Conservation (phyloP, 2,888 invertebrate species). For the Mantis religiosa region DNA sequence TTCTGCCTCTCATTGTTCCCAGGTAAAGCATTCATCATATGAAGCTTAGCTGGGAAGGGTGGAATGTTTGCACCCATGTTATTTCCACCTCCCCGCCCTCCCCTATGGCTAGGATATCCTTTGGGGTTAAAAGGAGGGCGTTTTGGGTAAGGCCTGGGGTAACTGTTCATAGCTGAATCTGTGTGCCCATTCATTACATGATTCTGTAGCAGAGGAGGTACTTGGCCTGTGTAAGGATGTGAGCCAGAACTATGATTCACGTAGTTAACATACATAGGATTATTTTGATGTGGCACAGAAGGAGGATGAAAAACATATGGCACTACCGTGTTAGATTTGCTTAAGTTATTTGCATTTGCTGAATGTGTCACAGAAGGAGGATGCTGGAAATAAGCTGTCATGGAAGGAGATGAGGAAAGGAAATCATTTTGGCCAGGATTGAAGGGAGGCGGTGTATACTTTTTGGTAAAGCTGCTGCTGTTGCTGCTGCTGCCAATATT, state of each 20-base stretch:
- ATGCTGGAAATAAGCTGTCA: not conserved
- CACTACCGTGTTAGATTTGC: not conserved
- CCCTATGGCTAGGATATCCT: not conserved
- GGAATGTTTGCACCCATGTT: slow-evolving; percentile 1
- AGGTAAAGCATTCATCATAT: not conserved
- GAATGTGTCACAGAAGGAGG: not conserved
- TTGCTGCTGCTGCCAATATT: not conserved
- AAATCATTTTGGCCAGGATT: not conserved
- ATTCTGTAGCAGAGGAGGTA: not conserved
- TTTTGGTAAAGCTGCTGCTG: not conserved
- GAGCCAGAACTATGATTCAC: not conserved
- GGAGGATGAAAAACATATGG: not conserved
- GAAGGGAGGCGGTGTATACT: not conserved
- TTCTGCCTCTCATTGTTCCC: not conserved
- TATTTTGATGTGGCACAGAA: not conserved
- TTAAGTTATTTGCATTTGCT: not conserved
- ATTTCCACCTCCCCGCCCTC: not conserved
- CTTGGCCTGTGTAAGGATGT: not conserved
- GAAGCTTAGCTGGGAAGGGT: slow-evolving; percentile 7
- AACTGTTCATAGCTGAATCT: not conserved
- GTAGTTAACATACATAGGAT: not conserved
- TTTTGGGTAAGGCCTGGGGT: not conserved
- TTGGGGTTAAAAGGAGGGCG: not conserved
- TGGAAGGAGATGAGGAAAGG: not conserved
- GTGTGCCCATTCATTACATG: not conserved